A percentile compares a stretch with the other conserved stretches of the same genome.
Evolutionary conservation across 1,140 invertebrate species (phyloP).

Genomic region (Drosophila orosa): DNA sequence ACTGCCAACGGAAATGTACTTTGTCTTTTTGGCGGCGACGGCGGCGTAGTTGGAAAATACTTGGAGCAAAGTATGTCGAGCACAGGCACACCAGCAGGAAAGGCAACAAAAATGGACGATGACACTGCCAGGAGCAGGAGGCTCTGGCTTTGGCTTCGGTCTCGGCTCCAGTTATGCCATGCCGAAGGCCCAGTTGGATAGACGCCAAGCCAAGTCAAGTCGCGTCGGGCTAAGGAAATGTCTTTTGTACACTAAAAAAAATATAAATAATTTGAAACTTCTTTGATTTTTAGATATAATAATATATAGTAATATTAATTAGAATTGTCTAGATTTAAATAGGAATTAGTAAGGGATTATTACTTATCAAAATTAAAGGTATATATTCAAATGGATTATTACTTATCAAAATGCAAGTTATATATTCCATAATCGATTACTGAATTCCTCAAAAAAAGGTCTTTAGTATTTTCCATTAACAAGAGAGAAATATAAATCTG

Average conservation of each 20-base stretch:
- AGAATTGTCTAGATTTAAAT: too few species aligned
- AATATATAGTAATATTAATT: neutral
- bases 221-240: constrained; percentile 30
- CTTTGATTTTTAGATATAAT: neutral
- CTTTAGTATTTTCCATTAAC: neutral
- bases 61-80: constrained; percentile 77
- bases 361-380: too few species aligned
- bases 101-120: constrained; percentile 28
- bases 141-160: neutral
- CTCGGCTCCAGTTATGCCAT: neutral
- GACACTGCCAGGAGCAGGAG: constrained; percentile 10
- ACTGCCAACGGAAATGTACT: constrained; percentile 81
- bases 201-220: constrained; percentile 61
- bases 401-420: neutral
- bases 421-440: neutral
- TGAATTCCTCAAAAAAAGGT: neutral
- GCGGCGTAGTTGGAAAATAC: constrained; percentile 72
- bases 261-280: neutral
- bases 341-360: too few species aligned
- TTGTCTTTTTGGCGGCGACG: constrained; percentile 79
- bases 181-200: constrained; percentile 59
- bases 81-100: constrained; percentile 35
- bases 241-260: constrained; percentile 14
- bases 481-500: too few species aligned
- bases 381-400: too few species aligned